A percentile compares a stretch with the other conserved stretches of the same genome.
These are phyloP conservation scores for Archilochus colubris DNA, from an alignment of 2,113 vertebrate species.

Conservation along the genomic window DNA sequence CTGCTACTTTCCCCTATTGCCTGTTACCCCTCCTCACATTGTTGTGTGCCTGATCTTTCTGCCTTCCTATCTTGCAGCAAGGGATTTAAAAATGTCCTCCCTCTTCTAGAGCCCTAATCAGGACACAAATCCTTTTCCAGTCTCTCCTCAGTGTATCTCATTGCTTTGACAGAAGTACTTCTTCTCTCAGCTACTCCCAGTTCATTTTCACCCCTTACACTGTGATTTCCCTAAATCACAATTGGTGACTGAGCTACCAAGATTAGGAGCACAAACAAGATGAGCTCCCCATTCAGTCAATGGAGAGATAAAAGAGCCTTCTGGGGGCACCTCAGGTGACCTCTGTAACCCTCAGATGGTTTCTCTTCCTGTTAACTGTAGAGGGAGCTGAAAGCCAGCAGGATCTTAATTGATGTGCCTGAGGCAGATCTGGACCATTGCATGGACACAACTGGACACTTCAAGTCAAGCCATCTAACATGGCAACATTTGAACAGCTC, in stretches of 20 bases:
- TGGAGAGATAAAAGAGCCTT: neutral
- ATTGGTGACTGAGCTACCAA: neutral
- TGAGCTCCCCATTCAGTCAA: neutral
- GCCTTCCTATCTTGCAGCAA: neutral
- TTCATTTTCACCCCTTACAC: neutral
- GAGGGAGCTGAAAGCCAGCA: conserved; percentile 66
- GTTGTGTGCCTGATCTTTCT: neutral
- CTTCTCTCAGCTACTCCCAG: neutral
- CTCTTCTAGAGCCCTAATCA: neutral
- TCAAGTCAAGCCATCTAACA: neutral
- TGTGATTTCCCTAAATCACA: neutral
- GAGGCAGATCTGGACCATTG: neutral
- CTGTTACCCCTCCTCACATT: neutral
- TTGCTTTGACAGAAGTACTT: neutral
- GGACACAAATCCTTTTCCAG: neutral
- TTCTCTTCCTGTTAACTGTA: conserved; percentile 53
- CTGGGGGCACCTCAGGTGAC: neutral
- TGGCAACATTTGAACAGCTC: neutral
- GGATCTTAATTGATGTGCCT: neutral
- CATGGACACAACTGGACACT: neutral
- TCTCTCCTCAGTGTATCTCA: neutral
- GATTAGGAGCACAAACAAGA: neutral
- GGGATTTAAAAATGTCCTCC: neutral
- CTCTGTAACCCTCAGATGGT: neutral
- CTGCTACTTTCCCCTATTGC: neutral